Percentiles rank a stretch among this genome's conserved stretches.
Conservation (phyloP, 2,888 invertebrate species). For the Agapostemon virescens region DNA sequence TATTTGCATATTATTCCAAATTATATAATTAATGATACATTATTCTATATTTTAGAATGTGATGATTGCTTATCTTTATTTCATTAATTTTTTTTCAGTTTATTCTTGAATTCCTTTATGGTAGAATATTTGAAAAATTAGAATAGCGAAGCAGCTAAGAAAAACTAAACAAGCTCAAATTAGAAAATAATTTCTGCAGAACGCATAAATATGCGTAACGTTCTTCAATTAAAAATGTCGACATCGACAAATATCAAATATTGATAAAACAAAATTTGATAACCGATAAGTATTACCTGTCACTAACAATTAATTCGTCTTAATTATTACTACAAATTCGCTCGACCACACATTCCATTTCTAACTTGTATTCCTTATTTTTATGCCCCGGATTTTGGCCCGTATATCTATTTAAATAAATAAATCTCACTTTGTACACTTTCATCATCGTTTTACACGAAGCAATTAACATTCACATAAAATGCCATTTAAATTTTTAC, state of each 20-base stretch:
- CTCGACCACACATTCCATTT: background rate
- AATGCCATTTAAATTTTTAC: background rate
- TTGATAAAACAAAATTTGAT: background rate
- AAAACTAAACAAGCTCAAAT: background rate
- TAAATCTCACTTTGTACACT: conserved; percentile 6
- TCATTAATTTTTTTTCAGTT: background rate
- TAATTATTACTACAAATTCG: background rate
- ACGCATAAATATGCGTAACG: background rate
- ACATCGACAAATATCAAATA: background rate
- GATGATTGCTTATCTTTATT: background rate
- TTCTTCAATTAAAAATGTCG: background rate
- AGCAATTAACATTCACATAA: background rate
- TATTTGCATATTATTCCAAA: background rate
- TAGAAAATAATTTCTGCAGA: background rate
- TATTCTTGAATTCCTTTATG: background rate
- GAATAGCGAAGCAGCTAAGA: background rate
- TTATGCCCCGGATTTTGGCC: background rate
- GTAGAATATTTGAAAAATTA: background rate
- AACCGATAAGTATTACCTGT: background rate
- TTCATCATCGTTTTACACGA: background rate
- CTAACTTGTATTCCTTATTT: conserved; percentile 1
- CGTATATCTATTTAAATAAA: background rate
- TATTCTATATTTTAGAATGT: background rate
- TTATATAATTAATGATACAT: background rate
- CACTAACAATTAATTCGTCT: background rate